Base-by-base conservation (phyloP, 2,113 vertebrate species). In the Strigops habroptila region DNA sequence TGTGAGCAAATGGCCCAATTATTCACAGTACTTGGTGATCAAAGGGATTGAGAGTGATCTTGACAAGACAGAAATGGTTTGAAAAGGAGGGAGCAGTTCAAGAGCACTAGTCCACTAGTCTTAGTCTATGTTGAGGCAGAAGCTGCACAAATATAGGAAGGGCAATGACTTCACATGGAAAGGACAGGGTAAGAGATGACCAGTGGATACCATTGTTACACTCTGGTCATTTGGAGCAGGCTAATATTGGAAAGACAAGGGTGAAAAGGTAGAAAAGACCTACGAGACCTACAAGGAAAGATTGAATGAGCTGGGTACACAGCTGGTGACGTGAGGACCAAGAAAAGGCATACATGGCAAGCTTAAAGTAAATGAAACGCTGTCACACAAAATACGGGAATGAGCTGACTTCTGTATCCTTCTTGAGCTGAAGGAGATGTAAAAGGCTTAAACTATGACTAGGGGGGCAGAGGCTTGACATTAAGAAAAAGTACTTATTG, bases 321-420 rank as follows among this genome's bases (percentile, higher is more conserved):
- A 67, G 19, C 25, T 82, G 17, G 39, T 64, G 60, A 90, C 33
- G 17, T 0, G 0, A 79, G 24, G 33, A 63, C 14, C 0, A 0
- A 46, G 41, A 62, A 30, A 44, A 88, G 73, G 78, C 0, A 1
- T 15, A 35, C 3, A 2, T 9, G 9, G 16, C n/a, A 75, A 67
- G 14, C 17, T 68, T 59, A 12, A 82, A 90, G n/a, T 14, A 75
- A 68, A 44, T 19, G 30, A 76, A 86, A 76, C 13, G 30, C 12
- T 82, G 31, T 64, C 53, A 68, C 37, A 83, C 30, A 60, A 78
- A 91, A 82, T 17, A 25, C 0, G 0, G 18, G 33, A 76, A 39
- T 0, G 0, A 68, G 15, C 12, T 68, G 41, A 43, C 27, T 22
- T n/a, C 43, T 75, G 6, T 27, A 21, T 69, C 31, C 24, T 44